Base-by-base conservation (phyloP, 64 coral and sea anemone species). In the Dendronephthya gigantea region DNA sequence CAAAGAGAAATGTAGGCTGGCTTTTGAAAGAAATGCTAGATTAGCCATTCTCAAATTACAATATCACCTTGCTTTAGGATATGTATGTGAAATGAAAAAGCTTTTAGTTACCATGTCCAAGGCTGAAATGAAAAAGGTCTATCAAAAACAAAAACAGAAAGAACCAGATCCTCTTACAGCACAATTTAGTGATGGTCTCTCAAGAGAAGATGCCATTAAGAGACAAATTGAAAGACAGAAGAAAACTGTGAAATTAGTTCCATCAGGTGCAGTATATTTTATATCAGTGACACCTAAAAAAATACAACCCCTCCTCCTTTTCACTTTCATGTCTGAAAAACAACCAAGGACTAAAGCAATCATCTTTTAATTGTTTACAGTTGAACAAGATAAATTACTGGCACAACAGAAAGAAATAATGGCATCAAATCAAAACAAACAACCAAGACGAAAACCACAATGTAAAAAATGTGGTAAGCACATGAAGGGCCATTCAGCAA, bases 111-210 rank as follows among this genome's bases (percentile, higher is more conserved):
- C 58, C 3, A 66, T 66, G 14, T 6, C 58, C 3, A 66, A 66
- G 58, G 58, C 3, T 66, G 58, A 66, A 66, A 66, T 66, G 58
- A 66, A 66, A 17, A 17, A 66, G 58, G 14, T 66, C 58, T 66
- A 3, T 66, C 3, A 66, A 14, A 66, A 14, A 14, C 58, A 66
- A 14, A 66, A 14, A 14, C 58, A 66, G 58, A 66, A 66, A 66
- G 58, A 66, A 66, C 58, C 58, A 66, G 58, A 55, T 55, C 50
- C 50, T 55, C 50, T 55, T 55, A 55, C 50, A 55, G 50, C 58
- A 66, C 58, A 66, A 66, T 14, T 66, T 66, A 66, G 4, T 66
- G 3, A 66, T 66, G 6, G 58, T 66, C 3, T 66, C 58, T 66
- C 58, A 66, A 66, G 58, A 14, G 58, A 66, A 14, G 58, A 66